Conservation (phyloP, 2,888 invertebrate species). For the Adineta ricciae region DNA sequence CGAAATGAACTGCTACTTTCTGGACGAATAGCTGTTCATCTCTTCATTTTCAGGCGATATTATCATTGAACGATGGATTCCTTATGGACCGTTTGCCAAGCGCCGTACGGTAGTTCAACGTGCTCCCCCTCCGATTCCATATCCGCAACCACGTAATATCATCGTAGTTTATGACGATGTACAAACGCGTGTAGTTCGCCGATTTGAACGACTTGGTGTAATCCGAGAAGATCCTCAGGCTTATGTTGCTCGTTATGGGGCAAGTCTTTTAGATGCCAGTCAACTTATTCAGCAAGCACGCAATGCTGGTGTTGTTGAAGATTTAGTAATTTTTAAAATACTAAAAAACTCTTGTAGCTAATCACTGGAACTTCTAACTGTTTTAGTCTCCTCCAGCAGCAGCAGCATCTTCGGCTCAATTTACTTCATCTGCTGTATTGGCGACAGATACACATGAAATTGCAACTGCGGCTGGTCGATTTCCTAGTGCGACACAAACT, state of each 20-base stretch:
- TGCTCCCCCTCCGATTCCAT: background rate
- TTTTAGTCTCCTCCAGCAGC: background rate
- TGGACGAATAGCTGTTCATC: background rate
- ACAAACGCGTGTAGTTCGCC: slow-evolving; percentile 25
- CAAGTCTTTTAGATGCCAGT: background rate
- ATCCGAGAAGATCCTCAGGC: slow-evolving; percentile 20
- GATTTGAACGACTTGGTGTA: slow-evolving; percentile 22
- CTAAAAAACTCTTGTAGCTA: background rate
- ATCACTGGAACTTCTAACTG: no score
- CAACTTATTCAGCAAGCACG: background rate
- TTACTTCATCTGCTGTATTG: background rate
- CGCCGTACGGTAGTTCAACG: slow-evolving; percentile 16
- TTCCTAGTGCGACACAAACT: background rate
- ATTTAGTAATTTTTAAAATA: background rate
- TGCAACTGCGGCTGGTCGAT: background rate
- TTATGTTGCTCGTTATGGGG: slow-evolving; percentile 23
- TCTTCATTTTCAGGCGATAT: background rate
- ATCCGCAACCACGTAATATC: slow-evolving; percentile 24
- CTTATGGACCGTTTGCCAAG: background rate
- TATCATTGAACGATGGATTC: slow-evolving; percentile 23
- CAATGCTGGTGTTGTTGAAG: background rate
- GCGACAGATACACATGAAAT: background rate
- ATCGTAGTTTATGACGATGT: slow-evolving; percentile 21
- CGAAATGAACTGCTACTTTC: background rate
- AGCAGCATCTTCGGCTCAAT: no score